Conservation (phyloP, 2,797 vertebrate genomes). For the Mycteria americana region DNA sequence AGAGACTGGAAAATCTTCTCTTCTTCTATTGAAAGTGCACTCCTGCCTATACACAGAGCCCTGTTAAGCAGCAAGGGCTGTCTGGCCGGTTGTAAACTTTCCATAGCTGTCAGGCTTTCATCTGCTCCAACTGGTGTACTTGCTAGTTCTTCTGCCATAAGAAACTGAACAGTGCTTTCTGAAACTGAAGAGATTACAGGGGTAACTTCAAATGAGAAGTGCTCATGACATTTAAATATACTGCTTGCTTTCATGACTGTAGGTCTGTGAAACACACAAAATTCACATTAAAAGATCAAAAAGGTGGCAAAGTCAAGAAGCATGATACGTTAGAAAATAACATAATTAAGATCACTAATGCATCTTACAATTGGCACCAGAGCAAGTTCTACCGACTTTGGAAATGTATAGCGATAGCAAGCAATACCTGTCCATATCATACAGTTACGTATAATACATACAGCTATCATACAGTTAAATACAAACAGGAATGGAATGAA, state of each 20-base stretch:
- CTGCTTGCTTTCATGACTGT: background rate
- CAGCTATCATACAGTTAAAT: background rate
- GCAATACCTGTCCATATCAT: background rate
- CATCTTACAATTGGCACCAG: background rate
- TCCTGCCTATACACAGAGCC: conserved; percentile 35
- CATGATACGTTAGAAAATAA: background rate
- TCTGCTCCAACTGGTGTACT: conserved; percentile 61
- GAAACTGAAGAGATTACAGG: conserved; percentile 73
- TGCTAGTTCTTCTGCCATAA: conserved; percentile 72
- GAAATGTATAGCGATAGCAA: background rate
- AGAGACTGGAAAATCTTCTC: conserved; percentile 85
- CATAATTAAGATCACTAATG: background rate
- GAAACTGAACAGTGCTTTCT: conserved; percentile 75
- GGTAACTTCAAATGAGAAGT: background rate
- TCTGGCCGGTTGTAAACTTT: conserved; percentile 57
- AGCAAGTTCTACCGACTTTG: background rate
- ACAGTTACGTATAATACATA: background rate
- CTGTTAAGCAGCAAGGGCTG: conserved; percentile 17
- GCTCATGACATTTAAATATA: background rate
- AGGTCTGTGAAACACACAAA: background rate
- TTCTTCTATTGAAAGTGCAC: conserved; percentile 83
- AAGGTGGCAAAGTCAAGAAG: background rate
- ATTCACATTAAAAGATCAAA: background rate
- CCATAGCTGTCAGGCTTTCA: conserved; percentile 72
- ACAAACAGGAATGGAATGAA: background rate